A percentile compares a stretch with the other conserved stretches of the same genome.
Conservation (phyloP, 2,113 vertebrate species). For the Oreocharis arfaki region DNA sequence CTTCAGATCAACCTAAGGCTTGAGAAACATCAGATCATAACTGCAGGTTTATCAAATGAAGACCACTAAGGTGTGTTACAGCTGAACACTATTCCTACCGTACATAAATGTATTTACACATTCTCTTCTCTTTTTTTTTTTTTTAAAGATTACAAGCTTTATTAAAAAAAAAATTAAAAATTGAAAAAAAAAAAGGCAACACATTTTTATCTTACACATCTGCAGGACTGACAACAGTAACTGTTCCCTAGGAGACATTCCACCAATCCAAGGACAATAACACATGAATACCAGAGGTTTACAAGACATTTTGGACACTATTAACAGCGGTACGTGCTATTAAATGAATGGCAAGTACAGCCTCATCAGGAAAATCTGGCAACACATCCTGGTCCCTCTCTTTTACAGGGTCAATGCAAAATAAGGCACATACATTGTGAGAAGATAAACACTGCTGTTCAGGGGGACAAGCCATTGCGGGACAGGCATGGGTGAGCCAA, state of each 20-base stretch:
- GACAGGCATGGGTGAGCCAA: background rate
- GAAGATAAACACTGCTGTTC: slow-evolving; percentile 51
- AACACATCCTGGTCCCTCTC: slow-evolving; percentile 77
- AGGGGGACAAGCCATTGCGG: background rate
- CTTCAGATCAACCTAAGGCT: slow-evolving; percentile 72
- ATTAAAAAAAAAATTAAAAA: slow-evolving; percentile 27
- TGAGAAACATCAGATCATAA: slow-evolving; percentile 69
- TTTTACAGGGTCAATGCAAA: slow-evolving; percentile 75
- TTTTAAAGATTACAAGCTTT: slow-evolving; percentile 79
- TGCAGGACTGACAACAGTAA: slow-evolving; percentile 71
- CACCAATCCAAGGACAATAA: slow-evolving; percentile 60
- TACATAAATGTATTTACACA: slow-evolving; percentile 91
- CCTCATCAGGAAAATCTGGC: slow-evolving; percentile 68
- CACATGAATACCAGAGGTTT: slow-evolving; percentile 61
- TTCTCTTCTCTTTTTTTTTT: slow-evolving; percentile 36
- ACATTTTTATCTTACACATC: slow-evolving; percentile 77
- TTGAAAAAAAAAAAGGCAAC: slow-evolving; percentile 56
- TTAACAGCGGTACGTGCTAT: slow-evolving; percentile 64
- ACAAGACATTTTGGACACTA: slow-evolving; percentile 64
- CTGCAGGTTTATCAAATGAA: slow-evolving; percentile 77
- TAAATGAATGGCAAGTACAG: background rate
- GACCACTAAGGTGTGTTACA: slow-evolving; percentile 72
- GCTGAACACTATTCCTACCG: slow-evolving; percentile 82
- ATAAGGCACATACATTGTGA: slow-evolving; percentile 92
- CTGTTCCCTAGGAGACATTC: slow-evolving; percentile 66